Base-by-base conservation (phyloP, 2,113 vertebrate species). In the Cyanoderma ruficeps region DNA sequence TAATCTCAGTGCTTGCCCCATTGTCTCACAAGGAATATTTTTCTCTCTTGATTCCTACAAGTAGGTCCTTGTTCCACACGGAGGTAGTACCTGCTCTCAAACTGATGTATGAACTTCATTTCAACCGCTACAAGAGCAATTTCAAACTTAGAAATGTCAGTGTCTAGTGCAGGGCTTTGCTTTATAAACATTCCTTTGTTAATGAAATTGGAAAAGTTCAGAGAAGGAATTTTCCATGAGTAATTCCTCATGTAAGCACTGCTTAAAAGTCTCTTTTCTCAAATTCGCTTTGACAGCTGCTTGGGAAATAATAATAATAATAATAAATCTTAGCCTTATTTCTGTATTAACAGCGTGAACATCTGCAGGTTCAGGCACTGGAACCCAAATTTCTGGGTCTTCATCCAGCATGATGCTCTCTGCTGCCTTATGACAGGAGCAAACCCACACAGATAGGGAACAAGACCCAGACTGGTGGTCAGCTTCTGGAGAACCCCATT, bases 171-270 rank as follows among this genome's bases (percentile, higher is more conserved):
- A 28, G 55, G 47, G 56, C 64, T 96, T 93, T 92, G 61, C 55
- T 95, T 88, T 88, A 70, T 80, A 96, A 96, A 95, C 90, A 90
- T 92, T 93, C 82, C 56, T 93, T 88, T 93, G 87, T 91, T 96
- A 95, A 95, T 85, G 75, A 91, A 94, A 96, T 78, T 80, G 82
- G 83, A 81, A 94, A 92, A 90, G 68, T 95, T 90, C 82, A 83
- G 78, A 85, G 35, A 31, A 93, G 49, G 71, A 94, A 93, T 93
- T 96, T 96, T 96, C 92, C 93, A 90, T 92, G 47, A 95, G 82
- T 81, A 92, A 88, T 88, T 94, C 75, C 35, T 88, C 85, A 41
- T 2, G 13, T 83, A 90, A 94, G 77, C 67, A 86, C 35, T 42
- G 18, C 42, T 95, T 88, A 65, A 50, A 95, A 88, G 59, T 80